Base-by-base conservation (phyloP, 1,140 invertebrate genomes). In the Himalopsyche phryganea region DNA sequence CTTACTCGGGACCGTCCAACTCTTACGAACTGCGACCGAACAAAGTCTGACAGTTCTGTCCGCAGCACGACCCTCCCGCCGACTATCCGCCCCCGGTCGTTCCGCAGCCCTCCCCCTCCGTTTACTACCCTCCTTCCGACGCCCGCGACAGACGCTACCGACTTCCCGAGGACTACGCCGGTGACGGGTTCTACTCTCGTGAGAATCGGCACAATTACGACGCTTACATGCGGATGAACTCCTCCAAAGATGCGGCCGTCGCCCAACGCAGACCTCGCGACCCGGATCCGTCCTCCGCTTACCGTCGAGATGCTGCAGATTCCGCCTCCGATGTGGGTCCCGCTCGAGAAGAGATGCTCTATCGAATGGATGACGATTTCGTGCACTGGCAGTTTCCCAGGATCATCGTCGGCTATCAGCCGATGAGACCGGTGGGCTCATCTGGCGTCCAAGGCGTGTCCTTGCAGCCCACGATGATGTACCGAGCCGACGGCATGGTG, bases 61-160 rank as follows among this genome's bases (percentile, higher is more conserved):
- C 58, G 50, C 58, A 60, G 58, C 58, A 60, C 44, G 58, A 60
- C 23, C 23, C 23, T 9, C 23, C 23, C 9, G 23, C 23, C 9
- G 23, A 28, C 23, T 28, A 28, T 28, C 23, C 23, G 19, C 73
- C 75, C 53, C 69, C 71, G 57, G 65, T 71, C 50, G 74, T 73
- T 68, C 72, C 74, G 70, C 72, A 71, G 15, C 69, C 72, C 20
- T 64, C 50, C 15, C 58, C 58, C n/a, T 42, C 47, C n/a, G 20
- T 13, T n/a, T 60, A 42, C 48, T 53, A 49, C 15, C 41, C 44
- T 14, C 42, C 61, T 28, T 48, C 57, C 48, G 47, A 56, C 38
- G 14, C 41, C 14, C 48, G 38, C 33, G 46, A 40, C 20, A 35
- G 33, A 32, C 40, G 13, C 19, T 42, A 51, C 17, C 46, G 32